Conservation (phyloP, 2,888 invertebrate species). For the Erpobdella octoculata region DNA sequence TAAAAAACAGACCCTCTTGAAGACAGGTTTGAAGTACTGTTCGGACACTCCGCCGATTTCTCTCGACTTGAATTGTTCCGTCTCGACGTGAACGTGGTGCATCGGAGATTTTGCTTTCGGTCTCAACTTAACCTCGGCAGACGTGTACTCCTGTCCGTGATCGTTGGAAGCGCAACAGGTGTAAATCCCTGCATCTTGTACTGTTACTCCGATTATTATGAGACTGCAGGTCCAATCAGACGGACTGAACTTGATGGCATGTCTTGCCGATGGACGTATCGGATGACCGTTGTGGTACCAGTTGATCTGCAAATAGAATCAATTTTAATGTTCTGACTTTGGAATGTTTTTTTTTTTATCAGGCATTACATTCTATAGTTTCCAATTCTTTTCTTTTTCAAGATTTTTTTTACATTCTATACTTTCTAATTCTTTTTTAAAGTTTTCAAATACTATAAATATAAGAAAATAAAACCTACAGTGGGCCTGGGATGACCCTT, state of each 20-base stretch:
- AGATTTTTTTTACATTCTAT: neutral
- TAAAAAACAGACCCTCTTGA: conserved; percentile 34
- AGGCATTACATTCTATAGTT: neutral
- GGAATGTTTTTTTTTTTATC: neutral
- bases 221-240: conserved; percentile 79
- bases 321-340: neutral
- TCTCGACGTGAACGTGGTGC: neutral
- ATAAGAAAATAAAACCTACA: conserved; percentile 53
- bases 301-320: conserved; percentile 61
- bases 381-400: neutral
- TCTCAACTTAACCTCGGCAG: conserved; percentile 43
- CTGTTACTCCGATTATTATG: conserved; percentile 71
- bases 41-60: conserved; percentile 47
- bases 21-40: conserved; percentile 46
- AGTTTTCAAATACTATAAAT: neutral
- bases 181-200: conserved; percentile 79
- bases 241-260: conserved; percentile 62
- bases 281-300: conserved; percentile 95
- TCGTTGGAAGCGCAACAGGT: conserved; percentile 82
- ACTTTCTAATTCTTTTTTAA: neutral
- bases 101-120: conserved; percentile 5
- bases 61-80: conserved; percentile 19
- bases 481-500: conserved; percentile 80
- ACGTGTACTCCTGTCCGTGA: conserved; percentile 60
- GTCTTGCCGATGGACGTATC: conserved; percentile 68